These are phyloP conservation scores for Toxonevra muliebris DNA, from an alignment of 2,888 invertebrate genomes.

Conservation along the genomic window DNA sequence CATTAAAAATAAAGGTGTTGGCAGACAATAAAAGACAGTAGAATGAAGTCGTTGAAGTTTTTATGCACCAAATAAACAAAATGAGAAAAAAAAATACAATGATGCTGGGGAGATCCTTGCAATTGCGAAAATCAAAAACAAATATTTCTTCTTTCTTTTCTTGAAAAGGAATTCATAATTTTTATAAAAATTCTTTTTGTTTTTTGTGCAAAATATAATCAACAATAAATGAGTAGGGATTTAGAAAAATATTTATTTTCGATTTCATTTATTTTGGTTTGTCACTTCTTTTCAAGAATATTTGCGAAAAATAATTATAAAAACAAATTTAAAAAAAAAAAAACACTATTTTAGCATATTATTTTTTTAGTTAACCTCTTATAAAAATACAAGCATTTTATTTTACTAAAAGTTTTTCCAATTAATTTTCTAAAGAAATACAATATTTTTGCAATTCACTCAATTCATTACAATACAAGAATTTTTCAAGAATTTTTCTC, in stretches of 20 bases:
- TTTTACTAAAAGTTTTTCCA: too few relatives aligned
- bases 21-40: neutral
- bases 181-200: constrained; percentile 1
- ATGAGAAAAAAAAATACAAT: constrained; percentile 18
- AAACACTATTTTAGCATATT: too few relatives aligned
- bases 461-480: too few relatives aligned
- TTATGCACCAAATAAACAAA: constrained; percentile 54
- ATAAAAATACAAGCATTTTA: too few relatives aligned
- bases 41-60: constrained; percentile 43
- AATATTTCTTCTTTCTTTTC: constrained; percentile 31
- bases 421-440: too few relatives aligned
- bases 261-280: neutral
- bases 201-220: constrained; percentile 1
- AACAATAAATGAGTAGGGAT: constrained; percentile 18
- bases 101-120: constrained; percentile 4
- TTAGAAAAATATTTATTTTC: constrained; percentile 31
- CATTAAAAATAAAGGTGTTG: constrained; percentile 8
- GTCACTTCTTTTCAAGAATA: too few relatives aligned
- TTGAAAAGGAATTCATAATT: constrained; percentile 3
- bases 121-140: constrained; percentile 33
- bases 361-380: too few relatives aligned
- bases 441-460: too few relatives aligned
- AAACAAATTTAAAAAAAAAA: too few relatives aligned
- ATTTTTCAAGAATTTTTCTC: too few relatives aligned
- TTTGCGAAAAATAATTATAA: too few relatives aligned